Evolutionary conservation across 2,797 vertebrate species (phyloP), one percentile per base, ranked within the genome.

Genomic region (Clarias laeviceps): DNA sequence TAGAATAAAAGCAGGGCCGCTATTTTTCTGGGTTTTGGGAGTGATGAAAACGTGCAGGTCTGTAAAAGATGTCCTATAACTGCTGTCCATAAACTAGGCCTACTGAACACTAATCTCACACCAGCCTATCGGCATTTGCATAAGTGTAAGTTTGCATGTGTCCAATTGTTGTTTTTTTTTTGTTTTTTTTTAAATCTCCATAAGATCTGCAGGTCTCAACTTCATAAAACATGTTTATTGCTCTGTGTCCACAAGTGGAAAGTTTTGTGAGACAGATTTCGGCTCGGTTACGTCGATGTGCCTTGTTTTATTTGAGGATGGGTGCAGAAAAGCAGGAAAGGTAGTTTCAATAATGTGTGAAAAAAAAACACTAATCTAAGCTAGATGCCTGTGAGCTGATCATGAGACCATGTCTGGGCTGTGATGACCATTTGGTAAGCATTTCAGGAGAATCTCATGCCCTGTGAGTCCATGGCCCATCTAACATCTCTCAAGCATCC

Each of bases 11-110:
- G 93, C 93, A 93, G 97, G 97, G 96, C 95, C 95, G 94, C 82
- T 92, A 93, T 90, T 89, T 86, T 91, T 88, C 84, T 90, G 86
- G 85, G 93, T 96, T 97, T 96, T 97, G 96, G 96, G 97, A 96
- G 97, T 95, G 97, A 97, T 97, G 95, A 96, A 98, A 98, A 98
- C 97, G 96, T 99, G 98, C 98, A 99, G 96, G 97, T 97, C 93
- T 91, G 95, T 97, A 96, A 98, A 97, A 97, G 97, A 97, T 97
- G 96, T 97, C 96, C 94, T 97, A 96, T 97, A 96, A 97, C 96
- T 97, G 96, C 96, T 96, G 96, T 97, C 94, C 94, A 93, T 95
- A 95, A 95, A 93, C 95, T 87, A 84, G 86, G 79, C 86, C 86
- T 95, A 96, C 94, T 94, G 94, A 95, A 94, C 93, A 93, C 94